Conservation (phyloP, 2,113 vertebrate genomes). For the Sinocyclocheilus anophthalmus region DNA sequence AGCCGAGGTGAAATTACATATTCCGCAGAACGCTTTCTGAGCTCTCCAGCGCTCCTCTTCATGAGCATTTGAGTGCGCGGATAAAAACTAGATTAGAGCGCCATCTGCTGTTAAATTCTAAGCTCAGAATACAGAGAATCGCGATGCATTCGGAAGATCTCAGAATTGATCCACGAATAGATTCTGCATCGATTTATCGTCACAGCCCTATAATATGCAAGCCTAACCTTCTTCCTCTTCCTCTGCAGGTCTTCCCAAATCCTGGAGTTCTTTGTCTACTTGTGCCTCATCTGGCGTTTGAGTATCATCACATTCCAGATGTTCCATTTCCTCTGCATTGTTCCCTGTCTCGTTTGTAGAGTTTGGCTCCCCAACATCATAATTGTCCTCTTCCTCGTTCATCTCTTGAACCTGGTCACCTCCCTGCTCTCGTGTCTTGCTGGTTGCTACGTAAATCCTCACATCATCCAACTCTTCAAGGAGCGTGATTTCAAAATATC, state of each 20-base stretch:
- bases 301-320: background rate
- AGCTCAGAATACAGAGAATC: no score
- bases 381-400: background rate
- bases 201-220: background rate
- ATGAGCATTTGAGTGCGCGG: no score
- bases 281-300: background rate
- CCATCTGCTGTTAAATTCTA: no score
- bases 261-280: slow-evolving; percentile 26
- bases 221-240: background rate
- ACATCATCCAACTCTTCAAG: slow-evolving; percentile 83
- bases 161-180: no score
- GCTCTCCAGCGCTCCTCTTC: no score
- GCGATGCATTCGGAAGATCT: no score
- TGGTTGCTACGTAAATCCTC: slow-evolving; percentile 83
- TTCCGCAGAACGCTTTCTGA: no score
- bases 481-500: slow-evolving; percentile 77
- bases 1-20: no score
- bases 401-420: background rate
- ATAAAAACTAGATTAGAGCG: no score
- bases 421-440: slow-evolving; percentile 47
- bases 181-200: no score
- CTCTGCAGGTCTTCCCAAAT: background rate
- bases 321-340: background rate
- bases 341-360: background rate
- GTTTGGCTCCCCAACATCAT: background rate